phyloP scores from a whole-genome alignment of 2,888 invertebrate species.

The Protophormia terraenovae region DNA sequence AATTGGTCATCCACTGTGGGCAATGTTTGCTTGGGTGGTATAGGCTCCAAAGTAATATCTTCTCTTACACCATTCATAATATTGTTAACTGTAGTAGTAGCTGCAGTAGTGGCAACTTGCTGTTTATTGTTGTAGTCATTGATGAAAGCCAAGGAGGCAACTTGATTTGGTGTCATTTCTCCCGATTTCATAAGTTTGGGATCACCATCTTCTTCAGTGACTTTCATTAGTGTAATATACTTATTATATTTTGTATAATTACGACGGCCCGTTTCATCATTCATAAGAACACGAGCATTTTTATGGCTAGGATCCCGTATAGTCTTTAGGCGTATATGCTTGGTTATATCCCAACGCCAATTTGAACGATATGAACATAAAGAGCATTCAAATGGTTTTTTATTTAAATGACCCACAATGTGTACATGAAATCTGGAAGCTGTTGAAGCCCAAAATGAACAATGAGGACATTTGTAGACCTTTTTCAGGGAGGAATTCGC shows the following conservation, averaged over 20 bases:
- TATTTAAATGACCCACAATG: slow-evolving; percentile 95
- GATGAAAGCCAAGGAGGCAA: slow-evolving; percentile 82
- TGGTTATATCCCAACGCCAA: slow-evolving; percentile 98
- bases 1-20: slow-evolving; percentile 69
- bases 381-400: slow-evolving; percentile 97
- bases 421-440: slow-evolving; percentile 96
- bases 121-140: slow-evolving; percentile 82
- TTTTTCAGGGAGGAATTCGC: slow-evolving; percentile 87
- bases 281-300: slow-evolving; percentile 92
- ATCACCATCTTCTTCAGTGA: slow-evolving; percentile 82
- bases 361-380: slow-evolving; percentile 96
- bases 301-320: slow-evolving; percentile 91
- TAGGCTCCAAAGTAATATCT: slow-evolving; percentile 77
- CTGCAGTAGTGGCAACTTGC: slow-evolving; percentile 64
- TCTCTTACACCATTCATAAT: slow-evolving; percentile 73
- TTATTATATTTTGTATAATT: slow-evolving; percentile 97
- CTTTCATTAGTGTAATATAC: slow-evolving; percentile 89
- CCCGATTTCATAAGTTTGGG: slow-evolving; percentile 81
- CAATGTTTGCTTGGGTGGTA: slow-evolving; percentile 60
- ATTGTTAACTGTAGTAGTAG: slow-evolving; percentile 60
- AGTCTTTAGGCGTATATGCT: slow-evolving; percentile 95
- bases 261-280: slow-evolving; percentile 93
- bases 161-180: slow-evolving; percentile 81
- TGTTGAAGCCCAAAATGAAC: slow-evolving; percentile 95
- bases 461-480: slow-evolving; percentile 96